Conservation (phyloP, 1,140 invertebrate genomes). For the Zaprionus gabonicus region DNA sequence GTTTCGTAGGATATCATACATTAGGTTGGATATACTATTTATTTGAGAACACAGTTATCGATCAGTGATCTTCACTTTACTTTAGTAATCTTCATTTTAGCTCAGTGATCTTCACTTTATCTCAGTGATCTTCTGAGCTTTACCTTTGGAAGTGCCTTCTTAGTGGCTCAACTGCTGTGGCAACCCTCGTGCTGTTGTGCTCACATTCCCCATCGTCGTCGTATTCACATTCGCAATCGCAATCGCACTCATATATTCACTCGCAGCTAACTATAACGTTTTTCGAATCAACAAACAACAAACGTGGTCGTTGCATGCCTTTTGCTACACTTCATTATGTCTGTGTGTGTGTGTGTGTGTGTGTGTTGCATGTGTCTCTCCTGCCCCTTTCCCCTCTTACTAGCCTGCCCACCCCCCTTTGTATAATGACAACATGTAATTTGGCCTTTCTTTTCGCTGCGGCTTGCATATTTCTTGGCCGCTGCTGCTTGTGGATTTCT, state of each 20-base stretch:
- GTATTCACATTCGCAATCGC: slow-evolving; percentile 4
- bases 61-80: background rate
- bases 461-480: slow-evolving; percentile 52
- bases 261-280: slow-evolving; percentile 44
- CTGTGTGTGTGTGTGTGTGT: slow-evolving; percentile 4
- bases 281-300: slow-evolving; percentile 58
- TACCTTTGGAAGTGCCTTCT: background rate
- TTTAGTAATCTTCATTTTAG: background rate
- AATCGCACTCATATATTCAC: slow-evolving; percentile 22
- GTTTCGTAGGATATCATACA: too few relatives aligned
- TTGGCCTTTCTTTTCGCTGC: slow-evolving; percentile 71
- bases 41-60: too few relatives aligned
- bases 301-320: slow-evolving; percentile 37
- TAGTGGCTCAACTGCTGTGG: background rate
- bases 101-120: background rate
- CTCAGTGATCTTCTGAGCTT: background rate
- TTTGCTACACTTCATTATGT: slow-evolving; percentile 73
- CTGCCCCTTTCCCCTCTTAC: background rate
- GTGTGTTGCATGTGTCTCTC: slow-evolving; percentile 30
- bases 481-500: slow-evolving; percentile 23
- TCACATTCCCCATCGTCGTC: slow-evolving; percentile 3
- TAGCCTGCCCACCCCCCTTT: slow-evolving; percentile 18
- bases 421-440: slow-evolving; percentile 77
- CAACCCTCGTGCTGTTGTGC: slow-evolving; percentile 7
- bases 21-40: too few relatives aligned